Percentiles rank a stretch among this genome's conserved stretches.
Conservation (phyloP, 1,140 invertebrate species). For the Anastatus disparis region DNA sequence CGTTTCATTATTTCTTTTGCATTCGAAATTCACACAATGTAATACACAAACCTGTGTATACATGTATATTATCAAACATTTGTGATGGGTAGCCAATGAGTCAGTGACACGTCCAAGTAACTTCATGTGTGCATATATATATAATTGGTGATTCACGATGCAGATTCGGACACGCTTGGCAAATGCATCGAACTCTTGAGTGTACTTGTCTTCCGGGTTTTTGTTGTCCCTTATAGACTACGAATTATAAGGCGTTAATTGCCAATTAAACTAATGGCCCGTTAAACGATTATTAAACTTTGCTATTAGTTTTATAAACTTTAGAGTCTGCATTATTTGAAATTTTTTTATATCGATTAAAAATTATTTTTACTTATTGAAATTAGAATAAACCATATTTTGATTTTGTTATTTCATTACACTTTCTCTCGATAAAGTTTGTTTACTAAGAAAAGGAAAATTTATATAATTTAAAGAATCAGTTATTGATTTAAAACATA, state of each 20-base stretch:
- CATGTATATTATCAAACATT: too few species aligned
- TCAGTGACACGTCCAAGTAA: constrained; percentile 20
- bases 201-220: constrained; percentile 37
- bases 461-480: too few species aligned
- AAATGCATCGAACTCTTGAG: background rate
- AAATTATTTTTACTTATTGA: too few species aligned
- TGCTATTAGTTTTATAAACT: too few species aligned
- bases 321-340: too few species aligned
- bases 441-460: too few species aligned
- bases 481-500: too few species aligned
- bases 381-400: too few species aligned
- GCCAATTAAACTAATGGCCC: constrained; percentile 25
- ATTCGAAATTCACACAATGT: constrained; percentile 23
- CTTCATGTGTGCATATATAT: background rate
- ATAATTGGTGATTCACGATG: constrained; percentile 34
- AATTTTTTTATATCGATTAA: too few species aligned
- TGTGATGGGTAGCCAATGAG: background rate
- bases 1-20: constrained; percentile 14
- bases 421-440: too few species aligned
- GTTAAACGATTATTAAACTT: constrained; percentile 10
- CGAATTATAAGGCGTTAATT: constrained; percentile 34
- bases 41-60: too few species aligned
- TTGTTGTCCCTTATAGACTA: background rate
- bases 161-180: constrained; percentile 31
- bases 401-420: too few species aligned